Evolutionary conservation across 1,140 invertebrate genomes (phyloP).

Genomic region (Maconellicoccus hirsutus): DNA sequence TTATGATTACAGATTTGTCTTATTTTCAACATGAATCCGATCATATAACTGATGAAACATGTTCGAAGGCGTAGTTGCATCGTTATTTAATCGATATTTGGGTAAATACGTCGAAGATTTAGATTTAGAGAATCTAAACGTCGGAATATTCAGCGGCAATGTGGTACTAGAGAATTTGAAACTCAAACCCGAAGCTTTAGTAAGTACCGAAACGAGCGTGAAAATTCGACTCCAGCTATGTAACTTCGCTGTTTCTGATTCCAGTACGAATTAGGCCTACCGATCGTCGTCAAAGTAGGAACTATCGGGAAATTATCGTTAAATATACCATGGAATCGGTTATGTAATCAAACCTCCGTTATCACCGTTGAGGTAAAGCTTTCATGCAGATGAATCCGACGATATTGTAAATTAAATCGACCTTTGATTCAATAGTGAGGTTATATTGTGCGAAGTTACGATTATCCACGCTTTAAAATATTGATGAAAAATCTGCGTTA

Average conservation of each 20-base stretch:
- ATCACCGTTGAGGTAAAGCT: slow-evolving; percentile 50
- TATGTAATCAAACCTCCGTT: slow-evolving; percentile 55
- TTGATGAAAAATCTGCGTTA: not conserved
- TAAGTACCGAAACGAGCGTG: slow-evolving; percentile 34
- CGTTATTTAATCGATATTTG: slow-evolving; percentile 61
- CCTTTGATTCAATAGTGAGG: too few species aligned
- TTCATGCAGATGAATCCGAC: not conserved
- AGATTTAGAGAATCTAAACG: slow-evolving; percentile 67
- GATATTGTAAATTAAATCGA: too few species aligned
- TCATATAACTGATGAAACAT: slow-evolving; percentile 36
- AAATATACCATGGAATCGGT: slow-evolving; percentile 63
- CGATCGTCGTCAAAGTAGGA: slow-evolving; percentile 68
- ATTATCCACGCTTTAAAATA: not conserved
- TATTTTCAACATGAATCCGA: too few species aligned
- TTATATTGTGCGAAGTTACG: not conserved
- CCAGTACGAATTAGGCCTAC: slow-evolving; percentile 65
- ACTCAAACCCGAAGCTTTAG: slow-evolving; percentile 66
- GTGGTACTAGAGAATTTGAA: slow-evolving; percentile 63
- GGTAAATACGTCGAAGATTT: slow-evolving; percentile 71
- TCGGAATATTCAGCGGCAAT: slow-evolving; percentile 68
- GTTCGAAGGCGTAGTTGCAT: slow-evolving; percentile 67
- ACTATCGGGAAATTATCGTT: slow-evolving; percentile 60
- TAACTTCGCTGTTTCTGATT: slow-evolving; percentile 33
- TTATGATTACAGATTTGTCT: too few species aligned
- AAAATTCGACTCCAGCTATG: not conserved